These are phyloP conservation scores for Notothenia rossii DNA, from an alignment of 2,113 vertebrate genomes.

Conservation along the genomic window DNA sequence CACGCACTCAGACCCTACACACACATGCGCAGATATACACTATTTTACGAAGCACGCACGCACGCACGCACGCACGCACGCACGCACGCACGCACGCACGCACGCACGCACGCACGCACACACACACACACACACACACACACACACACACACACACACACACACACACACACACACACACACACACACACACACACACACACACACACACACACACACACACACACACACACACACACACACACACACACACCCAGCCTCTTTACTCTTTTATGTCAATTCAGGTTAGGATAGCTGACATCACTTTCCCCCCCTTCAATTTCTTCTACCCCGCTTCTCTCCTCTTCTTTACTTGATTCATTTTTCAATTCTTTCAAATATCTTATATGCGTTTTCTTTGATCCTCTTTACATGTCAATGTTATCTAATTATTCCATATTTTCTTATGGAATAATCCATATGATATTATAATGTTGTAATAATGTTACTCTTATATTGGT, in stretches of 20 bases:
- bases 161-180: too few species aligned
- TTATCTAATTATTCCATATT: not conserved
- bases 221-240: too few species aligned
- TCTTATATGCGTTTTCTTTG: conserved; percentile 10
- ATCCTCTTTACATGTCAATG: not conserved
- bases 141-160: too few species aligned
- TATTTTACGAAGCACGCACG: not conserved
- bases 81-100: too few species aligned
- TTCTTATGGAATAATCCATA: not conserved
- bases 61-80: conserved; percentile 2
- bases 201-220: not conserved
- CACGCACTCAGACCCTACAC: not conserved
- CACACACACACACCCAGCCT: too few species aligned
- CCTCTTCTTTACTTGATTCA: not conserved
- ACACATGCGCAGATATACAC: conserved; percentile 3
- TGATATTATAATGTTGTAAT: not conserved
- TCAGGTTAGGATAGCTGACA: conserved; percentile 52
- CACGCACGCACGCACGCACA: too few species aligned
- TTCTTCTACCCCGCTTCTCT: conserved; percentile 8
- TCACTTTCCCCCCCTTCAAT: conserved; percentile 30
- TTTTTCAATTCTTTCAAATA: not conserved
- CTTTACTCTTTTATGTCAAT: conserved; percentile 61
- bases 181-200: not conserved
- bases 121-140: conserved; percentile 2
- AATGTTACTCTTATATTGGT: not conserved